Evolutionary conservation across 2,797 vertebrate genomes (phyloP).

Genomic region (Bovichtus diacanthus): DNA sequence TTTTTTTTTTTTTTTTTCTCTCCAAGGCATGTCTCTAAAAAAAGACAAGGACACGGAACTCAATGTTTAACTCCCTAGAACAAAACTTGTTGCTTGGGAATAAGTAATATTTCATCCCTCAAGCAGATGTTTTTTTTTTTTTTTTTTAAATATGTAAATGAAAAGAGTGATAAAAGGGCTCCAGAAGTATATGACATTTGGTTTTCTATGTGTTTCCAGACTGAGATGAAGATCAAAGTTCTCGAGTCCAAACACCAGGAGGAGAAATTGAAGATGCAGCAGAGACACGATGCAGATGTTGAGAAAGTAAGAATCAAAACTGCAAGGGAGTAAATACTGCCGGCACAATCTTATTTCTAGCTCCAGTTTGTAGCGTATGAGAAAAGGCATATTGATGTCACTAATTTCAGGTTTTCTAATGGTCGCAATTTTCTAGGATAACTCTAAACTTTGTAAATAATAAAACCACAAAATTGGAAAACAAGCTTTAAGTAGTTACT

Average conservation of each 20-base stretch:
- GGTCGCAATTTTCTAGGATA: too few species aligned
- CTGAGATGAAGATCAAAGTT: slow-evolving; percentile 90
- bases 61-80: slow-evolving; percentile 12
- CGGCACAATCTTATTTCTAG: background rate
- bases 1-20: too few species aligned
- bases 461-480: too few species aligned
- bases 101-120: slow-evolving; percentile 7
- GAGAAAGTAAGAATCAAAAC: slow-evolving; percentile 89
- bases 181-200: slow-evolving; percentile 10
- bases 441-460: too few species aligned
- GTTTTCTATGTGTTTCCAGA: slow-evolving; percentile 76
- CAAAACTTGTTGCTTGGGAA: slow-evolving; percentile 17
- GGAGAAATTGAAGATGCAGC: slow-evolving; percentile 93
- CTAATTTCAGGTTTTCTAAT: background rate
- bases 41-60: slow-evolving; percentile 14
- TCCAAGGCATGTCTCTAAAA: background rate
- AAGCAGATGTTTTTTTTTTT: slow-evolving; percentile 15
- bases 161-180: slow-evolving; percentile 11
- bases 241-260: slow-evolving; percentile 93
- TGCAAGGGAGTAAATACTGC: background rate
- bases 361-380: background rate
- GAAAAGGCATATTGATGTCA: background rate
- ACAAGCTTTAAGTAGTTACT: background rate
- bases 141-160: too few species aligned
- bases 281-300: slow-evolving; percentile 92